Conservation (phyloP, 37 sponge, comb jelly and placozoan species). For the Oscarella lobularis region DNA sequence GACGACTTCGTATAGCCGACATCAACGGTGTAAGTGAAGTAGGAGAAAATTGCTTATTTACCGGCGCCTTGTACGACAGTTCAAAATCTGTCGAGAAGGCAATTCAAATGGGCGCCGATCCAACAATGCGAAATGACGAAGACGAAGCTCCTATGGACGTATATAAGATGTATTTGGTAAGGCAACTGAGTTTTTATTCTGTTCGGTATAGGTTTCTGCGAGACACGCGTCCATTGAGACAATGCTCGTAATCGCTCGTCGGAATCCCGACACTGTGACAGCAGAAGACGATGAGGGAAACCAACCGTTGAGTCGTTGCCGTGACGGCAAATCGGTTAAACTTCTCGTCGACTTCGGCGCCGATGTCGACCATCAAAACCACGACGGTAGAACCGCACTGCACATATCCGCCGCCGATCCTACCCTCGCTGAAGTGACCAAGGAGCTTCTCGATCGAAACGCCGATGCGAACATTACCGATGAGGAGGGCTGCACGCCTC, state of each 20-base stretch:
- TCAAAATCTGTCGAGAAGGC: not conserved
- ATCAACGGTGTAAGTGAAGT: not conserved
- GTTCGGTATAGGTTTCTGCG: not conserved
- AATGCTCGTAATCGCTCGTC: not conserved
- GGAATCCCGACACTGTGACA: not conserved
- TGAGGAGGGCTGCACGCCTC: slow-evolving; percentile 48
- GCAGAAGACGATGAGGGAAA: not conserved
- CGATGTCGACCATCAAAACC: not conserved
- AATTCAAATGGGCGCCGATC: not conserved
- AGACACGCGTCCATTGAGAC: not conserved
- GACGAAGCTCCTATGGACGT: not conserved
- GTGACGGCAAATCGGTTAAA: not conserved
- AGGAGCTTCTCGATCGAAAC: slow-evolving; percentile 19
- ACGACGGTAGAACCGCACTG: not conserved
- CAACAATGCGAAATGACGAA: not conserved
- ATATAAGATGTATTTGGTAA: not conserved
- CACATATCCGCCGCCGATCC: not conserved
- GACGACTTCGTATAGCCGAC: not conserved
- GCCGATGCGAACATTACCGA: slow-evolving; percentile 24
- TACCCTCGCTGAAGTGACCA: not conserved
- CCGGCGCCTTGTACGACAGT: not conserved
- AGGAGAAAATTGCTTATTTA: not conserved
- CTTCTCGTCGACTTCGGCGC: not conserved
- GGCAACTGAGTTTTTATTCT: not conserved
- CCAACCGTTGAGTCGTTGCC: not conserved